Conservation (phyloP, 2,888 invertebrate genomes). For the Thecocarcelia acutangulata region DNA sequence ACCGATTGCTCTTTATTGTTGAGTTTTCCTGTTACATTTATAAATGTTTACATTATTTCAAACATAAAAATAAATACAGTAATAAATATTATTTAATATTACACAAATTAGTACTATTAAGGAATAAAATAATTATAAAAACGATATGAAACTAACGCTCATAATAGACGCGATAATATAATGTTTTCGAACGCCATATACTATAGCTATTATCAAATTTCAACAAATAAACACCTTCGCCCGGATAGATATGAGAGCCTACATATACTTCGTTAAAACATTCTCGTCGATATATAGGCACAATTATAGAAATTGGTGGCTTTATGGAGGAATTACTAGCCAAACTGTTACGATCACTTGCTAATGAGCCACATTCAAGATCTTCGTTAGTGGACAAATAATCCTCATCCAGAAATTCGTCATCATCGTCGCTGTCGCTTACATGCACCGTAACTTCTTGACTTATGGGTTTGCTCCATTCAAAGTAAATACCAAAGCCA, state of each 20-base stretch:
- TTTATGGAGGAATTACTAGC: slow-evolving; percentile 71
- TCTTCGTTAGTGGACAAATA: slow-evolving; percentile 82
- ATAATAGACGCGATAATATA: slow-evolving; percentile 99
- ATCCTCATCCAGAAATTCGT: slow-evolving; percentile 83
- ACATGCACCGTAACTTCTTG: slow-evolving; percentile 95
- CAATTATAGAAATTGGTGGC: slow-evolving; percentile 88
- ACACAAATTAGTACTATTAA: slow-evolving; percentile 38
- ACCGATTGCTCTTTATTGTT: slow-evolving; percentile 36
- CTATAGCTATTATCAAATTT: slow-evolving; percentile 99
- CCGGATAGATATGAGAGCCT: slow-evolving; percentile 98
- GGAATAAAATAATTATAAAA: slow-evolving; percentile 46
- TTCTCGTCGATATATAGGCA: slow-evolving; percentile 97
- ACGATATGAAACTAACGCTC: slow-evolving; percentile 83
- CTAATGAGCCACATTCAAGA: slow-evolving; percentile 84
- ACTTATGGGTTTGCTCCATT: slow-evolving; percentile 95
- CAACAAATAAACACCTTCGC: slow-evolving; percentile 97
- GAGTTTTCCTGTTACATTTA: slow-evolving; percentile 41
- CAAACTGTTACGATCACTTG: slow-evolving; percentile 74
- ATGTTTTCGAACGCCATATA: slow-evolving; percentile 98
- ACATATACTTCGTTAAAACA: slow-evolving; percentile 98
- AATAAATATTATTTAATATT: slow-evolving; percentile 60
- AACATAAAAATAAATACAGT: slow-evolving; percentile 58
- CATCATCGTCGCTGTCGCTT: slow-evolving; percentile 92
- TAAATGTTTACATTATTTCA: slow-evolving; percentile 41
- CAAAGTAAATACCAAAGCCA: slow-evolving; percentile 98